Evolutionary conservation across 2,797 vertebrate genomes (phyloP).

Genomic region (Lemur catta): DNA sequence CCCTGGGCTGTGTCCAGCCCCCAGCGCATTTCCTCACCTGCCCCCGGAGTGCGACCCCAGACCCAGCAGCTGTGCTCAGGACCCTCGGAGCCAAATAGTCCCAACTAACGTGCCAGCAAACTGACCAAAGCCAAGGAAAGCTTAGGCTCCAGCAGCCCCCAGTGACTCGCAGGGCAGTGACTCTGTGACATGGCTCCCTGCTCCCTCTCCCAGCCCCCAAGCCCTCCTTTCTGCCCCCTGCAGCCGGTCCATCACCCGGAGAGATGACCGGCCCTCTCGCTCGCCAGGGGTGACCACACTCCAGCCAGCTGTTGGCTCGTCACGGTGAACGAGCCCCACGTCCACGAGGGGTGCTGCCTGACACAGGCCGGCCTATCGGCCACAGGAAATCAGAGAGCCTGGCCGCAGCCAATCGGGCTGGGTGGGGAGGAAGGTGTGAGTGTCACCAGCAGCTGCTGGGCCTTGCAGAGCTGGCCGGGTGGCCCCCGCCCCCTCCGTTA

Average conservation of each 20-base stretch:
- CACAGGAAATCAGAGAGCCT: accelerated
- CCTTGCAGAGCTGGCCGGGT: neutral
- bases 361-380: accelerated
- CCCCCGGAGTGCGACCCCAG: accelerated
- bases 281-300: neutral
- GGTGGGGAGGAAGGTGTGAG: neutral
- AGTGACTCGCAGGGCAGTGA: accelerated
- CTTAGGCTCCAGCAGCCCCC: neutral
- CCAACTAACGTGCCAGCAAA: accelerated
- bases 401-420: neutral
- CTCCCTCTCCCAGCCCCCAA: accelerated
- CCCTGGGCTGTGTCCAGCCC: accelerated
- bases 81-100: accelerated
- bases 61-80: accelerated
- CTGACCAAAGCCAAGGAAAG: neutral
- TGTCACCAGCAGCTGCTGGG: neutral
- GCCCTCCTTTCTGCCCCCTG: neutral
- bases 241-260: neutral
- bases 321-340: neutral
- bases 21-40: neutral
- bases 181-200: accelerated
- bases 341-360: neutral
- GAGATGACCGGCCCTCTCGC: accelerated
- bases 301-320: neutral
- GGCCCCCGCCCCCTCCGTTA: neutral